These are phyloP conservation scores for Salticus scenicus DNA, from an alignment of 2,888 invertebrate genomes.

Conservation along the genomic window DNA sequence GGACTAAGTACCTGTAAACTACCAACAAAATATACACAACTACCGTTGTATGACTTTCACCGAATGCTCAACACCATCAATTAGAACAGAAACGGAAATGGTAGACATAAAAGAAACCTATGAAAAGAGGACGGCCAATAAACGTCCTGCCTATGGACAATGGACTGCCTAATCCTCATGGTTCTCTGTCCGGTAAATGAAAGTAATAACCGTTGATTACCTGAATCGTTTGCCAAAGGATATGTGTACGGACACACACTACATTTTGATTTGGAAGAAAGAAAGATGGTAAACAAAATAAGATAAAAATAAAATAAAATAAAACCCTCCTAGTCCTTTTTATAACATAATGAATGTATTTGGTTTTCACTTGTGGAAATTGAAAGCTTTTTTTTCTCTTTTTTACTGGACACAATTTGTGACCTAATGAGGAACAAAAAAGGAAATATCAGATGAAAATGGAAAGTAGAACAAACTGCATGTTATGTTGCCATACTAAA, in stretches of 20 bases:
- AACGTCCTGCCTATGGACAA: constrained; percentile 59
- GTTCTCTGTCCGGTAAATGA: constrained; percentile 27
- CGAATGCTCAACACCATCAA: constrained; percentile 31
- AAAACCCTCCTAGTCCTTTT: neutral
- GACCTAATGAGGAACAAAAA: neutral
- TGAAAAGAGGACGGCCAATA: constrained; percentile 47
- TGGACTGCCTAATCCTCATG: constrained; percentile 30
- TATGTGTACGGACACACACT: constrained; percentile 29
- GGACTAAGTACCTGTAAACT: constrained; percentile 2
- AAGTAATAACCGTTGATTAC: constrained; percentile 48
- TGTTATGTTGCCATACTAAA: too few relatives aligned
- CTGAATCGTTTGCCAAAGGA: constrained; percentile 38
- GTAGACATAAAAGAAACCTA: neutral
- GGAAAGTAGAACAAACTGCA: neutral
- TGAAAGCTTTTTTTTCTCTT: constrained; percentile 24
- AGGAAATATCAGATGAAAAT: neutral
- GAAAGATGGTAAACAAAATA: too few relatives aligned
- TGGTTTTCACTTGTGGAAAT: constrained; percentile 43
- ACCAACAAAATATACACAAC: constrained; percentile 2
- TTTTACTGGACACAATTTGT: neutral
- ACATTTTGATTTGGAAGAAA: constrained; percentile 1
- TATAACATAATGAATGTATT: constrained; percentile 49
- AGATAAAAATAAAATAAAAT: constrained; percentile 26
- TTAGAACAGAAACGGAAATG: constrained; percentile 51
- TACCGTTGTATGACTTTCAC: constrained; percentile 7